Conservation (phyloP, 2,888 invertebrate genomes). For the Argyresthia albistria region DNA sequence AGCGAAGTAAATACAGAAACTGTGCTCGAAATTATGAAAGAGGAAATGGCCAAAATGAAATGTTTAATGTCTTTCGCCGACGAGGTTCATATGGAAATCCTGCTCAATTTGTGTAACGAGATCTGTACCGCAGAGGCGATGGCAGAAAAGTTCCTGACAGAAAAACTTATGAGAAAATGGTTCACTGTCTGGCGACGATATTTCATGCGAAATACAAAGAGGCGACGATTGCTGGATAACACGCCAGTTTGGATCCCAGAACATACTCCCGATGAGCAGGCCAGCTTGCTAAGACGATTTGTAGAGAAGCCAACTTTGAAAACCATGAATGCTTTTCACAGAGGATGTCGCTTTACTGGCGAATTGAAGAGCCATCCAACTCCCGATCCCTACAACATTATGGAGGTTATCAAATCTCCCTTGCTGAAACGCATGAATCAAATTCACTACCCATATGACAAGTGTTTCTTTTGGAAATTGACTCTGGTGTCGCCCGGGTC, state of each 20-base stretch:
- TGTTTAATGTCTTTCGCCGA: constrained; percentile 32
- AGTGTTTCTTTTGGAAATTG: constrained; percentile 74
- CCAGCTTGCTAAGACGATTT: constrained; percentile 29
- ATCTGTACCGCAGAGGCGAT: constrained; percentile 44
- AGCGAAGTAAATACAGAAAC: constrained; percentile 38
- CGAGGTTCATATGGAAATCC: constrained; percentile 33
- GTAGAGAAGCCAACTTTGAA: constrained; percentile 40
- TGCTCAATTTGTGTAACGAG: constrained; percentile 37
- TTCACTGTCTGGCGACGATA: constrained; percentile 46
- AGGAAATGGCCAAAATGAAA: constrained; percentile 39
- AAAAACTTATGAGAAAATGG: constrained; percentile 49
- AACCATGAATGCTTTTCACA: constrained; percentile 53
- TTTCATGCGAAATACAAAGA: constrained; percentile 37
- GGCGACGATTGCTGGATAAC: constrained; percentile 45
- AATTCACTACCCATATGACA: constrained; percentile 51
- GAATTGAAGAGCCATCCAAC: constrained; percentile 36
- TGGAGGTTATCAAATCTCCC: constrained; percentile 57
- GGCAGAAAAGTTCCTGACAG: constrained; percentile 42
- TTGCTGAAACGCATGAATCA: constrained; percentile 60
- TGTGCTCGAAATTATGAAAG: constrained; percentile 27
- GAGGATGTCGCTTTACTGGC: constrained; percentile 49
- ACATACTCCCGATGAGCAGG: constrained; percentile 45
- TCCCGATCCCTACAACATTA: constrained; percentile 45
- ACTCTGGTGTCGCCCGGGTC: constrained; percentile 70
- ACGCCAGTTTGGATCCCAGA: constrained; percentile 59